These are phyloP conservation scores for Ganaspis sp. DNA, from an alignment of 1,140 invertebrate genomes.

Conservation along the genomic window DNA sequence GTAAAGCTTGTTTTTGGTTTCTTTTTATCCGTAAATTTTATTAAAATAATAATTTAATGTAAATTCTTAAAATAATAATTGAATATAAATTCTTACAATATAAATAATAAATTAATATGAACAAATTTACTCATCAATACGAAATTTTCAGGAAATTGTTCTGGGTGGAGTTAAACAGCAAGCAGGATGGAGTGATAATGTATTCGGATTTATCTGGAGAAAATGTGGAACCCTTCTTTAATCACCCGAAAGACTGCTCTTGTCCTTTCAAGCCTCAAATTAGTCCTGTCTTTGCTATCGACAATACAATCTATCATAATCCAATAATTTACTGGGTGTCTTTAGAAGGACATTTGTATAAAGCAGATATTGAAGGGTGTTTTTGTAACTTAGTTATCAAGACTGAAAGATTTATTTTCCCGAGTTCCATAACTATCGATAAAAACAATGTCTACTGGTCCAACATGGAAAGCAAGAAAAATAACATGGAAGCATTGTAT, in stretches of 20 bases:
- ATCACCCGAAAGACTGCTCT: constrained; percentile 71
- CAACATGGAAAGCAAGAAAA: constrained; percentile 77
- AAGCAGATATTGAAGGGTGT: constrained; percentile 83
- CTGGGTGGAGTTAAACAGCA: constrained; percentile 81
- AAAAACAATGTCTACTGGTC: constrained; percentile 84
- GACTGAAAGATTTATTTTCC: constrained; percentile 72
- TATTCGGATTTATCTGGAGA: constrained; percentile 78
- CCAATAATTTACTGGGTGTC: constrained; percentile 82
- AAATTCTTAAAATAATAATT: too few species aligned
- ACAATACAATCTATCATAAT: constrained; percentile 79
- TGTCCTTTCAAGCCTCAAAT: constrained; percentile 76
- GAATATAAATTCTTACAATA: too few species aligned
- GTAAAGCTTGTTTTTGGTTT: constrained; percentile 71
- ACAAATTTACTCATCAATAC: constrained; percentile 20
- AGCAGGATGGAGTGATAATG: constrained; percentile 79
- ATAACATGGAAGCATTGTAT: too few species aligned
- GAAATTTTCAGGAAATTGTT: constrained; percentile 80
- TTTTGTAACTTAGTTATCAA: constrained; percentile 79
- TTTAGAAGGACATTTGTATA: constrained; percentile 78
- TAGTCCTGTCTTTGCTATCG: constrained; percentile 80
- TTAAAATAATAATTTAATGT: too few species aligned
- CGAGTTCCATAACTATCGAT: constrained; percentile 81
- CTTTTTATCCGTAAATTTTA: too few species aligned
- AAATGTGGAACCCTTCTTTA: constrained; percentile 80
- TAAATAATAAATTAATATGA: too few species aligned